phyloP scores from a whole-genome alignment of 2,113 vertebrate species.

The Oxyura jamaicensis region DNA sequence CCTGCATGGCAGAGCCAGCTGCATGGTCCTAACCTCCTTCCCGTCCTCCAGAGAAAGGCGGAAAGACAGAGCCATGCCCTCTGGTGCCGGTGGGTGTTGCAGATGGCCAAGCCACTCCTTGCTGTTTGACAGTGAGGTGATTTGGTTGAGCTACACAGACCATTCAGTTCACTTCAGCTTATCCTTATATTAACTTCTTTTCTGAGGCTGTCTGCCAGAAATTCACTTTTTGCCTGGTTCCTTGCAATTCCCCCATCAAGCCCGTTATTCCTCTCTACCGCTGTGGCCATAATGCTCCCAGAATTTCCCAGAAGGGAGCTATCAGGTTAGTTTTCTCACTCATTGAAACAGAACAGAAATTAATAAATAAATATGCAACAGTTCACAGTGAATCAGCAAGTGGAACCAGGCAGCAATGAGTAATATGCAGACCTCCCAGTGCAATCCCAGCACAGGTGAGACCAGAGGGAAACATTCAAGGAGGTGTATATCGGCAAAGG shows the following conservation, averaged over 20 bases:
- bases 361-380: neutral
- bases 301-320: neutral
- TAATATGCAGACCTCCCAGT: neutral
- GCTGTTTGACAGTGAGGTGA: neutral
- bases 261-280: neutral
- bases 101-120: neutral
- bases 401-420: neutral
- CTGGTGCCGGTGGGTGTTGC: accelerated
- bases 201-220: neutral
- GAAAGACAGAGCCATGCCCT: neutral
- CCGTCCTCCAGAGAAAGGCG: neutral
- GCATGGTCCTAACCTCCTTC: neutral
- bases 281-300: neutral
- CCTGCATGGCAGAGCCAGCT: neutral
- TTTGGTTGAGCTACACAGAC: neutral
- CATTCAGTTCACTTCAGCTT: neutral
- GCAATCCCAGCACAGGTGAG: neutral
- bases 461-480: neutral
- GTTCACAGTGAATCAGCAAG: slow-evolving; percentile 16
- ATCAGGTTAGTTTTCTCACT: neutral
- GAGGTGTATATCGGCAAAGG: neutral
- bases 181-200: neutral
- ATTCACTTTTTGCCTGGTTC: neutral
- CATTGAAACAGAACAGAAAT: neutral
- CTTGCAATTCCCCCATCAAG: neutral